Evolutionary conservation across 2,113 vertebrate genomes (phyloP).

Genomic region (Cyphomyrus plagiostoma): DNA sequence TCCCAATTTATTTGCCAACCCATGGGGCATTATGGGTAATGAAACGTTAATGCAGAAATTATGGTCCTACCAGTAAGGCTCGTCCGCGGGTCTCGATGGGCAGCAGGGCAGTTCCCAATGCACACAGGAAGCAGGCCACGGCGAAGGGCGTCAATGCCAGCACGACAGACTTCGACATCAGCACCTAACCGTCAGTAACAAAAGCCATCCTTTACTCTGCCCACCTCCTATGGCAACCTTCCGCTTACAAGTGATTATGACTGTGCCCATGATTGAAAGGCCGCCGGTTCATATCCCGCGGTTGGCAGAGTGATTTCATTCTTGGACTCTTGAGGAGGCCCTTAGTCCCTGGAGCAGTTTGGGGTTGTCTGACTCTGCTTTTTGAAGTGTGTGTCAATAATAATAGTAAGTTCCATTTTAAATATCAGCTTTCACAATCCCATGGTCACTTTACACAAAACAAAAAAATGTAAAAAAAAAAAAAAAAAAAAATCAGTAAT

Average conservation of each 20-base stretch:
- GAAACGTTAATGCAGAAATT: neutral
- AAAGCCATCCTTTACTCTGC: neutral
- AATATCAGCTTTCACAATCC: too few relatives aligned
- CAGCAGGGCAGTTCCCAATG: conserved; percentile 67
- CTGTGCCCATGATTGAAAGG: neutral
- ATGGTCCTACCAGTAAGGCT: conserved; percentile 72
- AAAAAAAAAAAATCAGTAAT: too few relatives aligned
- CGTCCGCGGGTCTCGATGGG: conserved; percentile 89
- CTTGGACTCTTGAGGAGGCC: neutral
- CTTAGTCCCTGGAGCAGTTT: neutral
- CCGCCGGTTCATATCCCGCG: neutral
- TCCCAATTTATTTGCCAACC: neutral
- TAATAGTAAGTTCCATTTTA: too few relatives aligned
- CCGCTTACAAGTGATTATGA: neutral
- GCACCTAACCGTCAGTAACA: conserved; percentile 62
- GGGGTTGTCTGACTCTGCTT: neutral
- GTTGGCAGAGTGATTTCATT: neutral
- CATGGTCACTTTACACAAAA: too few relatives aligned
- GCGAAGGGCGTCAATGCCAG: conserved; percentile 75
- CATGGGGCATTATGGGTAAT: neutral
- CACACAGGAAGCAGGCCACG: conserved; percentile 65
- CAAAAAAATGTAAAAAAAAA: too few relatives aligned
- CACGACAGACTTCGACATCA: conserved; percentile 73
- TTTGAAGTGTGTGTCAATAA: neutral
- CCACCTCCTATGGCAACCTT: neutral